Base-by-base conservation (phyloP, 53 echinoderm and acorn worm genomes). In the Hippasteria phrygiana region DNA sequence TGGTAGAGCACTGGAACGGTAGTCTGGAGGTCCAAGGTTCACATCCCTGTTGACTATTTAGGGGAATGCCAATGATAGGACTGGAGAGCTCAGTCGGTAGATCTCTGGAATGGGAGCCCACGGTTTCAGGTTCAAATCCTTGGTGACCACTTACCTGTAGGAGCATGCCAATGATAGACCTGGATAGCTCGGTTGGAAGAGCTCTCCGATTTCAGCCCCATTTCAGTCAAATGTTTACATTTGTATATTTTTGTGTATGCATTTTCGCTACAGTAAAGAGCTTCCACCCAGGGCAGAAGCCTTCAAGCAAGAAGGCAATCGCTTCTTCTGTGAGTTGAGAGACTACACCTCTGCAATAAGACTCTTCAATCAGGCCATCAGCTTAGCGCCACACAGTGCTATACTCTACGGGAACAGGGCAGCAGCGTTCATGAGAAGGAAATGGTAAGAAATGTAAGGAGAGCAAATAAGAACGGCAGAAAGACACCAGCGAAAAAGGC, bases 271-370 rank as follows among this genome's bases (percentile, higher is more conserved):
- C 78, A 92, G 85, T 62, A 96, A 90, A 82, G 94, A 91, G 40
- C 92, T 98, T 1, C 94, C 99, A 32, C 93, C 96, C n/a, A 77
- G 87, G 59, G 94, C 94, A 0, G 99, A 93, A 55, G 87, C 94
- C 27, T 73, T 96, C 47, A 98, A 98, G 78, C 94, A 91, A 46
- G 94, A 93, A 93, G 99, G 96, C 38, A 97, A 98, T 88, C 89
- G 93, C 37, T 91, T 91, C 83, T 96, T 92, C 91, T 92, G 93
- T 43, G 97, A 97, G 16, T 87, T 89, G 76, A 96, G 96, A 69
- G 96, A 98, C 56, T 98, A 90, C 73, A 96, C 99, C 45, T 91
- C 96, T 13, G 99, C 99, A 22, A 99, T 99, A 83, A 79, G 95
- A 18, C 78, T 99, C 12, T 99, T 96, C 86, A 99, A 99, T 59